Evolutionary conservation across 1,140 invertebrate species (phyloP).

Genomic region (Sarcophaga bullata): DNA sequence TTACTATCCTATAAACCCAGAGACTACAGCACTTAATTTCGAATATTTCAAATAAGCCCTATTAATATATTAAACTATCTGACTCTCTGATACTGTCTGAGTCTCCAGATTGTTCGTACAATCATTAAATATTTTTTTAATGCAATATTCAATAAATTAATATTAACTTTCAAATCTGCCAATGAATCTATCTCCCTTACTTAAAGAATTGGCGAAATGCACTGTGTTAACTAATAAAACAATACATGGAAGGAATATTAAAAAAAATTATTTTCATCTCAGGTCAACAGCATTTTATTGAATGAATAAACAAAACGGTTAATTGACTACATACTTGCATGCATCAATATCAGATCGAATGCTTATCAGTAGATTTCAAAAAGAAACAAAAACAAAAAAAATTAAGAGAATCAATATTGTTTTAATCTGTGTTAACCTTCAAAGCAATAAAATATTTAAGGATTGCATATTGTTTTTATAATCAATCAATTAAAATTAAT

Average conservation of each 20-base stretch:
- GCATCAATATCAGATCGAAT: not conserved
- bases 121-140: no score
- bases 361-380: not conserved
- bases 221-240: no score
- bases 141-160: no score
- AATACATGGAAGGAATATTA: no score
- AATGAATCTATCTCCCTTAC: no score
- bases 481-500: conserved; percentile 11
- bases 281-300: conserved; percentile 14
- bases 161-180: no score
- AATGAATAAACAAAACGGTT: not conserved
- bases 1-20: no score
- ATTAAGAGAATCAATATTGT: no score
- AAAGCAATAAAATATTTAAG: not conserved
- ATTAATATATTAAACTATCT: not conserved
- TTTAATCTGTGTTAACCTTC: not conserved
- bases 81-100: no score
- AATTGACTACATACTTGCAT: not conserved
- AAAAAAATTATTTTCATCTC: not conserved
- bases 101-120: not conserved
- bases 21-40: no score
- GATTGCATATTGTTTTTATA: not conserved
- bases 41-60: not conserved
- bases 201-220: no score
- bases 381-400: not conserved